These are phyloP conservation scores for Drosophila sp. DNA, from an alignment of 1,140 invertebrate genomes.

Conservation along the genomic window DNA sequence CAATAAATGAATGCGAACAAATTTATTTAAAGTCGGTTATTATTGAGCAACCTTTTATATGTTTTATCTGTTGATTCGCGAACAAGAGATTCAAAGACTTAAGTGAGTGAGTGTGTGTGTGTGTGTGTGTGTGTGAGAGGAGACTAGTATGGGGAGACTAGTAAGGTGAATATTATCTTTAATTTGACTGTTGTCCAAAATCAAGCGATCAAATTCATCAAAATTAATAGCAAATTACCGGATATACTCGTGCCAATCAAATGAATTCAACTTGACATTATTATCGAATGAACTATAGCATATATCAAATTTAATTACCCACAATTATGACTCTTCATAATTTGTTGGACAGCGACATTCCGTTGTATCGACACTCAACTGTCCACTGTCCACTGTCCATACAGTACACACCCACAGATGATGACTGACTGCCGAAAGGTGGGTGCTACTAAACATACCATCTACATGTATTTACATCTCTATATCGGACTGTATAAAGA, in stretches of 20 bases:
- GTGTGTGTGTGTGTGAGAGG: conserved; percentile 4
- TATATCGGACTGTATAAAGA: not conserved
- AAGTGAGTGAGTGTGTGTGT: conserved; percentile 8
- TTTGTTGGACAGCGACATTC: conserved; percentile 8
- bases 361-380: not conserved
- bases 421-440: conserved; percentile 19
- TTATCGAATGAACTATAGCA: conserved; percentile 31
- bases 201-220: conserved; percentile 32
- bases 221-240: conserved; percentile 33
- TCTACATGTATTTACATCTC: not conserved
- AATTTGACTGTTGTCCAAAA: conserved; percentile 30
- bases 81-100: conserved; percentile 26
- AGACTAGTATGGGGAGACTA: too few species aligned
- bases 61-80: conserved; percentile 28
- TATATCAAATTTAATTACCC: conserved; percentile 22
- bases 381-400: conserved; percentile 11
- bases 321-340: conserved; percentile 18
- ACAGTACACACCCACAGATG: conserved; percentile 27
- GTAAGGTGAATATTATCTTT: conserved; percentile 11
- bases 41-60: conserved; percentile 19
- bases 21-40: conserved; percentile 51
- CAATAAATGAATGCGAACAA: conserved; percentile 44
- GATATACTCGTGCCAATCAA: conserved; percentile 20
- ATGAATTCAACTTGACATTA: conserved; percentile 31
- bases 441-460: conserved; percentile 8